Base-by-base conservation (phyloP, 2,888 invertebrate species). In the Lepidochrysops patricia region DNA sequence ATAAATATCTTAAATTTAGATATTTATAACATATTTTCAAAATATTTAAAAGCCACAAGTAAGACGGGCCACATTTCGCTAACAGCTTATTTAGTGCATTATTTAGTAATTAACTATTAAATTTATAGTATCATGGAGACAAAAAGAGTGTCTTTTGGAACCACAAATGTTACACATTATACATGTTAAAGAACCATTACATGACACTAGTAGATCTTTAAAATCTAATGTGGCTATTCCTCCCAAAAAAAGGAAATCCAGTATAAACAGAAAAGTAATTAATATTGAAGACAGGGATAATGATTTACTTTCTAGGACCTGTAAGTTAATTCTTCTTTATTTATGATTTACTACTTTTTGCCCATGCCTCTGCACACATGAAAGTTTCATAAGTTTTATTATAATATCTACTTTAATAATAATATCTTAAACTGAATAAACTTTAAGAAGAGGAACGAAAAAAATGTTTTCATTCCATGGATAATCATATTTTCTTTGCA, bases 201-300 rank as follows among this genome's bases (percentile, higher is more conserved):
- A 69, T 9, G 63, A 60, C 23, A 72, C 78, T 9, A 74, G 67
- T 61, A 74, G 79, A 52, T 86, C 86, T 15, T 62, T 83, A 19
- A 78, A 74, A 63, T 60, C 70, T 2, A 67, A 74, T 35, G 35
- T 67, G 37, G 62, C 67, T 15, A 57, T 68, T 29, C 63, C 69
- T 26, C 61, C 68, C 2, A 77, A 64, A 58, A 67, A 66, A 48
- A 74, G 71, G 68, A 64, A 73, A 57, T 66, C 75, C 25, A 74
- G 67, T 61, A 60, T 70, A 27, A 71, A 75, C 66, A 75, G 86
- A 62, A 86, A 85, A 74, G 77, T 86, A 64, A 78, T 82, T 26
- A 82, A 80, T 23, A 87, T 88, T 60, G 68, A 73, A 72, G 79
- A 82, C 68, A 79, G 80, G 63, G 79, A 82, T 69, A 69, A 69